Evolutionary conservation across 2,888 invertebrate species (phyloP).

Genomic region (Junonia oenone): DNA sequence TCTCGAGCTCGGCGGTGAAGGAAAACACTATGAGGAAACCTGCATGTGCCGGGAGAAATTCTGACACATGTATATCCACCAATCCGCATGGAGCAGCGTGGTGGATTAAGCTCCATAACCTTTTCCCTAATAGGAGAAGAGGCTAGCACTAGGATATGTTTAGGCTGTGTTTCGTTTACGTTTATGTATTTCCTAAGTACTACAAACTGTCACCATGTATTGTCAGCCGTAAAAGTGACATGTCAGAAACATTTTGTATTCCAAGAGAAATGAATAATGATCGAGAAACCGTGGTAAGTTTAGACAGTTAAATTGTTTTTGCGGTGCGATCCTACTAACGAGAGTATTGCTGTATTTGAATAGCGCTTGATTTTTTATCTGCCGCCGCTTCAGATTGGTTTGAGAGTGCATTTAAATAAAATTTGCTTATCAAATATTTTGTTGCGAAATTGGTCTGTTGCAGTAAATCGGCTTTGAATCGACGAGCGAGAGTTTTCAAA

Average conservation of each 20-base stretch:
- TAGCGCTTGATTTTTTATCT: constrained; percentile 17
- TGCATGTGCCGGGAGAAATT: no score
- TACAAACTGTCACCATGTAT: no score
- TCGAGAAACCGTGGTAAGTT: background rate
- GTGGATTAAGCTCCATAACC: no score
- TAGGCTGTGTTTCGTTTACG: no score
- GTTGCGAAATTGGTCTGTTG: constrained; percentile 9
- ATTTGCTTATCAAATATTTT: constrained; percentile 24
- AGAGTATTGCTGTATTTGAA: constrained; percentile 13
- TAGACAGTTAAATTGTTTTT: background rate
- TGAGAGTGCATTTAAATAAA: constrained; percentile 18
- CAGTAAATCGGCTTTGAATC: constrained; percentile 6
- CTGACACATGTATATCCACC: no score
- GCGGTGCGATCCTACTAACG: constrained; percentile 12
- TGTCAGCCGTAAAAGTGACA: no score
- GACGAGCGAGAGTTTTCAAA: background rate
- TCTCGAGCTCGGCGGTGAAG: no score
- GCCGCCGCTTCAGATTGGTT: constrained; percentile 11
- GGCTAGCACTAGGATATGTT: no score
- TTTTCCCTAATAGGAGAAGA: no score
- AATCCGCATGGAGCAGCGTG: no score
- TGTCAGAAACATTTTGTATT: background rate
- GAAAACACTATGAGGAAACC: no score
- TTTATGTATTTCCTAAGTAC: no score
- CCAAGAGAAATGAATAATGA: background rate